Evolutionary conservation across 1,140 invertebrate species (phyloP).

Genomic region (Ephestia elutella): DNA sequence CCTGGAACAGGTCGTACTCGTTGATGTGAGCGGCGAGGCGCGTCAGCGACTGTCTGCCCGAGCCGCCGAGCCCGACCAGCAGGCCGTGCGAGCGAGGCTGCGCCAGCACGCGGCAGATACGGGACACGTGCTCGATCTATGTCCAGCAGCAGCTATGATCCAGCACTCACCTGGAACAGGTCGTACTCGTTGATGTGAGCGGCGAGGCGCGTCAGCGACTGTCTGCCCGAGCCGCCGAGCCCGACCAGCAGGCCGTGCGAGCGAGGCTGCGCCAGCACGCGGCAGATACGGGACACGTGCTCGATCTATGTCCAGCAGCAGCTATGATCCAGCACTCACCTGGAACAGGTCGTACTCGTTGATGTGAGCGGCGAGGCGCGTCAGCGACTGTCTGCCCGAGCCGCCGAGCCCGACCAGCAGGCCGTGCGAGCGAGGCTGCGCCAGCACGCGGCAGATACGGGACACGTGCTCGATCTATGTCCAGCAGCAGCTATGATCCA

Average conservation of each 20-base stretch:
- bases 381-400: slow-evolving; percentile 92
- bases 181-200: slow-evolving; percentile 96
- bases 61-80: slow-evolving; percentile 92
- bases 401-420: slow-evolving; percentile 93
- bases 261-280: slow-evolving; percentile 92
- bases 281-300: slow-evolving; percentile 23
- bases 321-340: slow-evolving; percentile 25
- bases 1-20: slow-evolving; percentile 90
- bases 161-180: slow-evolving; percentile 77
- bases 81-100: slow-evolving; percentile 91
- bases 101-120: slow-evolving; percentile 86
- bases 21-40: slow-evolving; percentile 93
- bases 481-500: too few relatives aligned
- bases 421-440: slow-evolving; percentile 91
- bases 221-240: slow-evolving; percentile 93
- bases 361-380: slow-evolving; percentile 92
- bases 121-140: too few relatives aligned
- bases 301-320: too few relatives aligned
- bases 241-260: slow-evolving; percentile 91
- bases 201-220: slow-evolving; percentile 91
- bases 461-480: too few relatives aligned
- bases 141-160: too few relatives aligned
- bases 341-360: slow-evolving; percentile 93
- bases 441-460: slow-evolving; percentile 83
- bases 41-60: slow-evolving; percentile 92